A percentile compares a stretch with the other conserved stretches of the same genome.
Evolutionary conservation across 2,797 vertebrate genomes (phyloP).

Genomic region (Rhadinocentrus ornatus): DNA sequence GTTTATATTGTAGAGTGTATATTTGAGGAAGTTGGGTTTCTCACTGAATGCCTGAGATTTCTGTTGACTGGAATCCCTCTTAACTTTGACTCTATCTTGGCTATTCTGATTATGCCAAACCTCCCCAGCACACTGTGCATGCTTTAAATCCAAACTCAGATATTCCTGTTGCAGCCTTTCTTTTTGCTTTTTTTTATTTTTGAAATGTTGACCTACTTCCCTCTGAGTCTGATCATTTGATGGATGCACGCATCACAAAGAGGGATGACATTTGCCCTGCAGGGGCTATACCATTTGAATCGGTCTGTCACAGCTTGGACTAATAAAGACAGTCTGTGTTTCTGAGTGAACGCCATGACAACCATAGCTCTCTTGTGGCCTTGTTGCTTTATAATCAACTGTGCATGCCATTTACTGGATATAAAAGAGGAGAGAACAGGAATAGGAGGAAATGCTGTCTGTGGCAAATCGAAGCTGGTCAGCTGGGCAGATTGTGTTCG

Average conservation of each 20-base stretch:
- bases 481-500: conserved; percentile 5
- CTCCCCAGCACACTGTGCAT: neutral
- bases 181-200: neutral
- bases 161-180: no score
- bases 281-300: conserved; percentile 50
- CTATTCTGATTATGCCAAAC: no score
- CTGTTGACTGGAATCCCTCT: no score
- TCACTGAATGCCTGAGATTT: no score
- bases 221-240: conserved; percentile 11
- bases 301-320: conserved; percentile 56
- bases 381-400: conserved; percentile 53
- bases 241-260: conserved; percentile 17
- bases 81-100: no score
- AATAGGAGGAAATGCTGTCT: conserved; percentile 51
- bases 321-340: conserved; percentile 76
- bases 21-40: no score
- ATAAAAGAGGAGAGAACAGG: conserved; percentile 22
- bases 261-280: conserved; percentile 44
- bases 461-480: conserved; percentile 30
- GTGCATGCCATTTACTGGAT: neutral
- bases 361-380: conserved; percentile 46
- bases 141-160: neutral
- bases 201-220: conserved; percentile 25
- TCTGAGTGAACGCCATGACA: conserved; percentile 43
- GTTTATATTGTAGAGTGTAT: neutral